Evolutionary conservation across 2,888 invertebrate genomes (phyloP).

Genomic region (Scelioninae gen. 1): DNA sequence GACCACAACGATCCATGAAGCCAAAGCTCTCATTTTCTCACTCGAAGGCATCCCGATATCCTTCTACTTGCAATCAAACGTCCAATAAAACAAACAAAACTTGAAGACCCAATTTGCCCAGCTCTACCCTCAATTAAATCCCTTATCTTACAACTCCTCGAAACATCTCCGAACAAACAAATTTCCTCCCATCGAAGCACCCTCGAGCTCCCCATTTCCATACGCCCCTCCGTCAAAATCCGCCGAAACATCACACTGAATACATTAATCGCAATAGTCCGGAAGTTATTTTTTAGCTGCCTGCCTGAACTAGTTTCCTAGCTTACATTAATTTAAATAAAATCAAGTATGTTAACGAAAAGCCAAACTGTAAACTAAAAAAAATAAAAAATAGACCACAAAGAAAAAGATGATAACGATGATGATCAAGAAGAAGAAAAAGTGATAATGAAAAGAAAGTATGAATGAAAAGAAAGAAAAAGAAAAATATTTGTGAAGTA

Average conservation of each 20-base stretch:
- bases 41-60: neutral
- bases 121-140: slow-evolving; percentile 31
- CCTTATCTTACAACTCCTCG: slow-evolving; percentile 33
- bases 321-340: no score
- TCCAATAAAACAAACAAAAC: slow-evolving; percentile 11
- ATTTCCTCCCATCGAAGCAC: slow-evolving; percentile 20
- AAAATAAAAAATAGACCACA: no score
- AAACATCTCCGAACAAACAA: slow-evolving; percentile 32
- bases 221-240: no score
- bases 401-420: no score
- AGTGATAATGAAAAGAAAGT: neutral
- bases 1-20: no score
- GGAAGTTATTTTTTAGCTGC: slow-evolving; percentile 10
- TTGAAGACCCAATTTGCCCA: slow-evolving; percentile 19
- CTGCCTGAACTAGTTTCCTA: no score
- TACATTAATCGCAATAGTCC: slow-evolving; percentile 5
- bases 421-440: no score
- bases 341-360: no score
- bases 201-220: neutral
- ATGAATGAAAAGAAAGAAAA: neutral
- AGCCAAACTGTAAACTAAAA: no score
- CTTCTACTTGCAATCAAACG: slow-evolving; percentile 8
- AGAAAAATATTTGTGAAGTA: neutral
- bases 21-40: slow-evolving; percentile 2
- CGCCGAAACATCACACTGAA: slow-evolving; percentile 10